A percentile compares a stretch with the other conserved stretches of the same genome.
These are phyloP conservation scores for Tetheella fluctuosa DNA, from an alignment of 2,888 invertebrate genomes.

Conservation along the genomic window DNA sequence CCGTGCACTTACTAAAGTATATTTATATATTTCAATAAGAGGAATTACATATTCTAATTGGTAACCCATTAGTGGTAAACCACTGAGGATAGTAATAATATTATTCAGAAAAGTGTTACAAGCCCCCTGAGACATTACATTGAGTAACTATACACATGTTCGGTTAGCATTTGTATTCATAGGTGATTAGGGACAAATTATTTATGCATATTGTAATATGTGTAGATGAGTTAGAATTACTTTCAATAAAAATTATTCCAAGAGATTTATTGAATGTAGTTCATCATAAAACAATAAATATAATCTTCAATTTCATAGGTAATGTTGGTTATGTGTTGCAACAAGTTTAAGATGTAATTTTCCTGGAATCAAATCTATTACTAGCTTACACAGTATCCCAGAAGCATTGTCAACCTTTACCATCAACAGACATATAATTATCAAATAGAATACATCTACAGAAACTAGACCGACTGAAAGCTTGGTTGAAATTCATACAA, in stretches of 20 bases:
- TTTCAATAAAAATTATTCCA: too few species aligned
- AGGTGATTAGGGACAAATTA: neutral
- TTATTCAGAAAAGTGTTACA: conserved; percentile 2
- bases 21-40: neutral
- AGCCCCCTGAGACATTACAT: neutral
- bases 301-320: too few species aligned
- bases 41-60: neutral
- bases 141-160: neutral
- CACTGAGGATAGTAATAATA: neutral
- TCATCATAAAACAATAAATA: too few species aligned
- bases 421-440: too few species aligned
- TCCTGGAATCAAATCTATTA: too few species aligned
- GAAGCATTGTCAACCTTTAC: too few species aligned
- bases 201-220: neutral
- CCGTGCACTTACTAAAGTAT: too few species aligned
- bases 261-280: too few species aligned
- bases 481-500: neutral
- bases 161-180: neutral
- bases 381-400: too few species aligned
- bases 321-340: too few species aligned
- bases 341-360: too few species aligned
- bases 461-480: neutral
- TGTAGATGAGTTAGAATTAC: neutral
- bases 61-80: neutral
- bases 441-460: neutral